phyloP scores from a whole-genome alignment of 2,113 vertebrate species.

The Macrotis lagotis region DNA sequence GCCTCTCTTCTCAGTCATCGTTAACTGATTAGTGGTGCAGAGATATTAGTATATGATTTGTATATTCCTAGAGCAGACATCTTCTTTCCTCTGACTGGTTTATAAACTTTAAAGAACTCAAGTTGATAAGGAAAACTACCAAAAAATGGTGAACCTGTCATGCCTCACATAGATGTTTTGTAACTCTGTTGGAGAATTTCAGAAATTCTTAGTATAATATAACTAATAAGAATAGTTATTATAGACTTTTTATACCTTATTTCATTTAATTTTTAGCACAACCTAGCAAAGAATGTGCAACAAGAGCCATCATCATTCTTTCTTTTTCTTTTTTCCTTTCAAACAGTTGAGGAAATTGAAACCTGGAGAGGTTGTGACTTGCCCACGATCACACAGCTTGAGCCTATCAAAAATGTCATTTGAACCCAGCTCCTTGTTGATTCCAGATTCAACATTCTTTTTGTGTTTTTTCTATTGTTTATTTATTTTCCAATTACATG shows the following conservation, averaged over 20 bases:
- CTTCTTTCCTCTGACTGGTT: background rate
- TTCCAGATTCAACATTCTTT: background rate
- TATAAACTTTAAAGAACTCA: background rate
- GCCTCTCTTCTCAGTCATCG: background rate
- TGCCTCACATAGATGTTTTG: background rate
- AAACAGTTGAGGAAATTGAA: background rate
- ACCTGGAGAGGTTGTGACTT: background rate
- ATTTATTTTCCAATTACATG: too few relatives aligned
- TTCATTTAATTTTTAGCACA: background rate
- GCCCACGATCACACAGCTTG: background rate
- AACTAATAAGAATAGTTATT: background rate
- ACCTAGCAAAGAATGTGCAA: background rate
- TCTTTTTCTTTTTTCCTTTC: background rate
- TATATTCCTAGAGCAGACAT: fast-evolving
- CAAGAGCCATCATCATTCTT: background rate
- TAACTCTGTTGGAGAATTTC: background rate
- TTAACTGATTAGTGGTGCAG: fast-evolving
- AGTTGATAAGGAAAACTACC: background rate
- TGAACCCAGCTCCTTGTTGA: background rate
- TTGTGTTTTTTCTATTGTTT: too few relatives aligned
- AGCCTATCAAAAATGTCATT: background rate
- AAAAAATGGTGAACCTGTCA: background rate
- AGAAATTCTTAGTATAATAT: background rate
- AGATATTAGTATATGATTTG: fast-evolving
- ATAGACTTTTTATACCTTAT: background rate